Percentiles rank a stretch among this genome's conserved stretches.
phyloP scores from a whole-genome alignment of 2,888 invertebrate species.

The Leptura quadrifasciata region DNA sequence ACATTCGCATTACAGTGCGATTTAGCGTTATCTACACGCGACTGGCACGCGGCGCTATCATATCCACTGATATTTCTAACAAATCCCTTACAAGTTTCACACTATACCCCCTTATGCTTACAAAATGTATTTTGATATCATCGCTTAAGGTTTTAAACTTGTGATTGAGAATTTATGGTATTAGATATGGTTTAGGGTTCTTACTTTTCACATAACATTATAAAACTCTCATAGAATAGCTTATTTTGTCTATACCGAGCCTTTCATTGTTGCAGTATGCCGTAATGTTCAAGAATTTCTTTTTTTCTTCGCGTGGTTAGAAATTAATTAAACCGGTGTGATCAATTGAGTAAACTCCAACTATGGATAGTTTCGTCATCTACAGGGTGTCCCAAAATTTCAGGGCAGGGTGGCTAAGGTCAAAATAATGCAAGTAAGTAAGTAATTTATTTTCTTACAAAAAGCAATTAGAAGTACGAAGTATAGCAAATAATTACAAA shows the following conservation, averaged over 20 bases:
- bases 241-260: neutral
- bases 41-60: slow-evolving; percentile 55
- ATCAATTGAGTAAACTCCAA: too few species aligned
- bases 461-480: too few species aligned
- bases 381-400: too few species aligned
- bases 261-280: too few species aligned
- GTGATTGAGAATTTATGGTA: slow-evolving; percentile 59
- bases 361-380: too few species aligned
- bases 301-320: too few species aligned
- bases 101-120: slow-evolving; percentile 44
- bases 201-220: slow-evolving; percentile 49
- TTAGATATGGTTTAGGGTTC: slow-evolving; percentile 53
- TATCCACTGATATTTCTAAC: slow-evolving; percentile 44
- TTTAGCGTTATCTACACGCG: slow-evolving; percentile 66
- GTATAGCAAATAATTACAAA: too few species aligned
- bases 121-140: slow-evolving; percentile 56
- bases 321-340: too few species aligned
- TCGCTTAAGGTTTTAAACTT: slow-evolving; percentile 59
- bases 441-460: too few species aligned
- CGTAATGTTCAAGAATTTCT: too few species aligned
- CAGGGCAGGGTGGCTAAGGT: too few species aligned
- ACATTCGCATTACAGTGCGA: slow-evolving; percentile 64
- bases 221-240: slow-evolving; percentile 8
- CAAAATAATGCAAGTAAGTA: too few species aligned
- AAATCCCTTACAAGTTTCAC: slow-evolving; percentile 42